Conservation (phyloP, 2,888 invertebrate species). For the Caenorhabditis zanzibari region DNA sequence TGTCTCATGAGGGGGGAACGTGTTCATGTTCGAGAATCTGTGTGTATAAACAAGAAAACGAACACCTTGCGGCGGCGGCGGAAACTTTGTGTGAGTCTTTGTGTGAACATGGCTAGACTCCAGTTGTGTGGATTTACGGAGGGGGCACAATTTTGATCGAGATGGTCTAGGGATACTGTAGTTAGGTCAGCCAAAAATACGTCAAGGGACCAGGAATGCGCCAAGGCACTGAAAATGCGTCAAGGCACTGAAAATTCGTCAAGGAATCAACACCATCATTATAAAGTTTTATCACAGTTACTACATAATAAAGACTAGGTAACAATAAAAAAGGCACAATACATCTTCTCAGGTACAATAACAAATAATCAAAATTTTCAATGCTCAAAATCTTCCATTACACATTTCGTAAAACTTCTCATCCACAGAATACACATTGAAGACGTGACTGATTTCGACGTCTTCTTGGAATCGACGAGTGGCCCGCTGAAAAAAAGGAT, state of each 20-base stretch:
- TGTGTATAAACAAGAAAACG: background rate
- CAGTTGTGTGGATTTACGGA: background rate
- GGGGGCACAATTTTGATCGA: background rate
- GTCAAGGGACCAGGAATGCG: too few species aligned
- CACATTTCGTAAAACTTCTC: slow-evolving; percentile 70
- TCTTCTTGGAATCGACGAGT: slow-evolving; percentile 73
- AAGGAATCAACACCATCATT: too few species aligned
- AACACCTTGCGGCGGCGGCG: slow-evolving; percentile 3
- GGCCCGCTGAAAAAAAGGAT: slow-evolving; percentile 63
- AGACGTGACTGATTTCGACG: slow-evolving; percentile 71
- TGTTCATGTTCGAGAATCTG: too few species aligned
- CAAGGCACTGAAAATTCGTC: too few species aligned
- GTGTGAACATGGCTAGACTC: background rate
- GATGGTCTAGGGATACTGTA: background rate
- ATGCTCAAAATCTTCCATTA: slow-evolving; percentile 65
- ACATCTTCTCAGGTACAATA: background rate
- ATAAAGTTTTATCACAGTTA: slow-evolving; percentile 6
- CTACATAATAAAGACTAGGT: background rate
- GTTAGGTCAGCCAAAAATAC: too few species aligned
- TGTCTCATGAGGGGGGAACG: too few species aligned
- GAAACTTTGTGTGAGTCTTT: background rate
- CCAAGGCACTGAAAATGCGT: too few species aligned
- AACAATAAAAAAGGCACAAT: background rate
- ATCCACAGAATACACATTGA: slow-evolving; percentile 70
- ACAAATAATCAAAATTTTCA: too few species aligned